Evolutionary conservation across 2,113 vertebrate genomes (phyloP).

Genomic region (Hippocampus mohnikei): DNA sequence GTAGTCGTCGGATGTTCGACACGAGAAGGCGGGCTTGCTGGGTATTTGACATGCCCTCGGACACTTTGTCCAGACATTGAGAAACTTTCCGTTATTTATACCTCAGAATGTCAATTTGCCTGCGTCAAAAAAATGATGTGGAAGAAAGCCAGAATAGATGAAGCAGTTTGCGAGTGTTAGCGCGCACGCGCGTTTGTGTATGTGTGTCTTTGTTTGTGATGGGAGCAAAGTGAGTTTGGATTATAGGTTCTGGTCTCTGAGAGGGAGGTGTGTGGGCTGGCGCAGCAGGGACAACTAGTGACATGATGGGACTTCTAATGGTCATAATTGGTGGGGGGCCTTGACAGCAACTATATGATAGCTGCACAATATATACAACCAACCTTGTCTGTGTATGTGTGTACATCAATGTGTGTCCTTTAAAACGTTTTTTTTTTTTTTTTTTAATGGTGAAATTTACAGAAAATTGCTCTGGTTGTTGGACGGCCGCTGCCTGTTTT

Average conservation of each 20-base stretch:
- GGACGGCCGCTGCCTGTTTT: conserved; percentile 71
- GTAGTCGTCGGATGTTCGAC: neutral
- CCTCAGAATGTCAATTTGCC: conserved; percentile 25
- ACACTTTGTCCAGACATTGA: conserved; percentile 2
- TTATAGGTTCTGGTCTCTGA: conserved; percentile 89
- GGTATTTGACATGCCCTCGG: neutral
- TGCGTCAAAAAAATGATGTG: conserved; percentile 28
- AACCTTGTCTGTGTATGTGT: conserved; percentile 36
- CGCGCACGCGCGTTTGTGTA: conserved; percentile 7
- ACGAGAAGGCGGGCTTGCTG: neutral
- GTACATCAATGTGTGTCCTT: conserved; percentile 19
- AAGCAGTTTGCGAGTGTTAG: conserved; percentile 59
- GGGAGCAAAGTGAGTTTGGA: conserved; percentile 96
- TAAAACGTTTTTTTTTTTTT: conserved; percentile 69
- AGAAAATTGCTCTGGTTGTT: conserved; percentile 95
- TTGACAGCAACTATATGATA: conserved; percentile 99
- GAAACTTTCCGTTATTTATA: conserved; percentile 17
- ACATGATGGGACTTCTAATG: conserved; percentile 99
- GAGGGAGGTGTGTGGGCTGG: conserved; percentile 80
- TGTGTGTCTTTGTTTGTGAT: conserved; percentile 79
- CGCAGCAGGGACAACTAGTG: conserved; percentile 84
- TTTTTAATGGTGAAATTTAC: conserved; percentile 91
- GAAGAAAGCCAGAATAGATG: conserved; percentile 48
- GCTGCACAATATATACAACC: conserved; percentile 86
- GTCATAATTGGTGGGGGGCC: conserved; percentile 96